Evolutionary conservation across 35 echinoderm and acorn worm genomes (phyloP), one percentile per base, ranked within the genome.

Genomic region (Patiria miniata): DNA sequence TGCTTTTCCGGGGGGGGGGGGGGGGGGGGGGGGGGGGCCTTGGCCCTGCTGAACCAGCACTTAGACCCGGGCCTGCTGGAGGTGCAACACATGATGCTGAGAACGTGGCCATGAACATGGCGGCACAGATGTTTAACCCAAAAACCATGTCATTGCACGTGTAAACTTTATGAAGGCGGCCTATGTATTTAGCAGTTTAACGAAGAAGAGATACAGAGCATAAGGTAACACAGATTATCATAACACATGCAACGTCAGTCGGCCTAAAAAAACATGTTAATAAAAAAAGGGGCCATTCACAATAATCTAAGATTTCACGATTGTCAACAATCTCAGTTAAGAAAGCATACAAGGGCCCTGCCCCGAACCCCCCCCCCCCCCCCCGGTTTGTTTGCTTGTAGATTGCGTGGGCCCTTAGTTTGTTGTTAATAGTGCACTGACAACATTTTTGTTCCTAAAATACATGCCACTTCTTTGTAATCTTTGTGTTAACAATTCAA

Each of bases 101-200:
- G 56, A 59, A 59, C 9, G 56, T 10, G 56, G 56, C 56, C 0
- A 17, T 59, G 56, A 10, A 59, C 1, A 59, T 59, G 56, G 56
- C 56, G 6, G 56, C 56, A 59, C 56, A 59, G 15, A 59, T 59
- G 56, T 59, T 59, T 2, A 10, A 59, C 56, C 54, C 54, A 1
- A 58, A 58, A 58, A 58, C 54, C 54, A 58, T 58, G 54, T 58
- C 54, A 58, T 58, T 58, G 54, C 54, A 58, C 8, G 54, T 58
- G 54, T 58, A 58, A 58, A 58, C 54, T 58, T 58, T 58, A 58
- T 58, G 54, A 58, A 58, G 54, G 8, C 54, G 54, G 8, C 54
- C 54, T 15, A 58, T 58, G 54, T 58, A 58, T 58, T 58, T 22
- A 58, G 52, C 54, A 58, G 54, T 58, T n/a, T n/a, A n/a, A n/a